Conservation (phyloP, 2,797 vertebrate species). For the Phoxinus dragarum region DNA sequence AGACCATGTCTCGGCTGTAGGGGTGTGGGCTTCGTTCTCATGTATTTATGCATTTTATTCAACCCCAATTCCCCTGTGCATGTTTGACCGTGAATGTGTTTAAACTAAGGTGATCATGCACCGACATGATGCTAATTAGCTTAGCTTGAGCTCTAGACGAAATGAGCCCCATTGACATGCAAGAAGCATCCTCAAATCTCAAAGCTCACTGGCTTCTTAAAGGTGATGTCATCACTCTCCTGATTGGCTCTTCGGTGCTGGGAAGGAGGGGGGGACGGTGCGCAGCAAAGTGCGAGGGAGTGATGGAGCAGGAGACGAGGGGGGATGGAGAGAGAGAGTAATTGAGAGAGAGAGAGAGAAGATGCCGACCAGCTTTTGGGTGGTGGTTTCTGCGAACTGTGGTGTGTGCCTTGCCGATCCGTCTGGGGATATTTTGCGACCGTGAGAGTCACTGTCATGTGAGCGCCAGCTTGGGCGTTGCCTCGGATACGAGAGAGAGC, state of each 20-base stretch:
- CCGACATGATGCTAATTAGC: slow-evolving; percentile 65
- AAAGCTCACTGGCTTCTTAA: slow-evolving; percentile 77
- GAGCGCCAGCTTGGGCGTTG: slow-evolving; percentile 47
- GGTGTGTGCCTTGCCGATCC: slow-evolving; percentile 15
- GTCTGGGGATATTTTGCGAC: slow-evolving; percentile 31
- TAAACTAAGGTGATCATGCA: slow-evolving; percentile 1
- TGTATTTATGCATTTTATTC: slow-evolving; percentile 45
- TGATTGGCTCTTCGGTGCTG: slow-evolving; percentile 71
- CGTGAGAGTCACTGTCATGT: slow-evolving; percentile 52
- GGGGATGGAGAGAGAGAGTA: slow-evolving; percentile 45
- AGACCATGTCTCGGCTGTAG: slow-evolving; percentile 60
- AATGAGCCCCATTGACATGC: slow-evolving; percentile 74
- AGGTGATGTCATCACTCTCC: slow-evolving; percentile 79
- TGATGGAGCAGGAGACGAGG: slow-evolving; percentile 66
- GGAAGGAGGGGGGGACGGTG: slow-evolving; percentile 13
- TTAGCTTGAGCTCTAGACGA: slow-evolving; percentile 65
- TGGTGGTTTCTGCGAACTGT: slow-evolving; percentile 50
- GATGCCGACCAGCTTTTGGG: slow-evolving; percentile 57
- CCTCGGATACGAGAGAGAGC: slow-evolving; percentile 53
- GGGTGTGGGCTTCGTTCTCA: slow-evolving; percentile 63
- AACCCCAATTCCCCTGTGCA: slow-evolving; percentile 13
- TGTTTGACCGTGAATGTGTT: slow-evolving; percentile 39
- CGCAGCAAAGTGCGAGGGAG: slow-evolving; percentile 35
- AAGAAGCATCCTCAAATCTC: slow-evolving; percentile 64
- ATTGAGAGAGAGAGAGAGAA: slow-evolving; percentile 55